Conservation (phyloP, 2,113 vertebrate genomes). For the Apodemus speciosus region DNA sequence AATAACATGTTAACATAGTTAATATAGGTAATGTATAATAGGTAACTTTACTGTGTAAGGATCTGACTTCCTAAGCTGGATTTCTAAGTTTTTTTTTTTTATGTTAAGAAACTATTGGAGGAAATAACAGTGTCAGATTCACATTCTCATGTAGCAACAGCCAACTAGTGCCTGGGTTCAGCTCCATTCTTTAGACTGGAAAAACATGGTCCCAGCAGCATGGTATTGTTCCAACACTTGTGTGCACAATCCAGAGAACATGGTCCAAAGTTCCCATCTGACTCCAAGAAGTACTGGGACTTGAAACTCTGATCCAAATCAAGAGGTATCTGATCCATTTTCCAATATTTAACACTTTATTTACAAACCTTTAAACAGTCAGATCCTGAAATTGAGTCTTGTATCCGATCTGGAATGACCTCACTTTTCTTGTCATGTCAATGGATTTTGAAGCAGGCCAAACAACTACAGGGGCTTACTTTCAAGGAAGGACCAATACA, state of each 20-base stretch:
- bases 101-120: neutral
- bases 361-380: neutral
- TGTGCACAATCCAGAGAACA: too few relatives aligned
- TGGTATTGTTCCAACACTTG: fast-evolving
- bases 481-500: neutral
- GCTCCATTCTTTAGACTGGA: neutral
- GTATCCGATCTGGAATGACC: neutral
- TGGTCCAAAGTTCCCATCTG: neutral
- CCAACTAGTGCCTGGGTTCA: neutral
- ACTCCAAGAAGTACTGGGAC: neutral
- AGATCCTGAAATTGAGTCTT: neutral
- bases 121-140: neutral
- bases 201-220: neutral
- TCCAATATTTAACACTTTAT: neutral
- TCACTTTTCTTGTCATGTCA: neutral
- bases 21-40: too few relatives aligned
- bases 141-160: neutral
- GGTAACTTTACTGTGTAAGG: neutral
- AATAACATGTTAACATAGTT: neutral
- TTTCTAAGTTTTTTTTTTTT: neutral
- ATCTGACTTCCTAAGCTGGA: neutral
- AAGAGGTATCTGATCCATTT: neutral
- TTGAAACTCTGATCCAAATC: neutral
- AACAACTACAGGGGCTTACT: neutral
- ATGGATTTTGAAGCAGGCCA: neutral